A percentile compares a stretch with the other conserved stretches of the same genome.
These are phyloP conservation scores for Myioborus melanocephalus DNA, from an alignment of 2,797 vertebrate species.

Conservation along the genomic window DNA sequence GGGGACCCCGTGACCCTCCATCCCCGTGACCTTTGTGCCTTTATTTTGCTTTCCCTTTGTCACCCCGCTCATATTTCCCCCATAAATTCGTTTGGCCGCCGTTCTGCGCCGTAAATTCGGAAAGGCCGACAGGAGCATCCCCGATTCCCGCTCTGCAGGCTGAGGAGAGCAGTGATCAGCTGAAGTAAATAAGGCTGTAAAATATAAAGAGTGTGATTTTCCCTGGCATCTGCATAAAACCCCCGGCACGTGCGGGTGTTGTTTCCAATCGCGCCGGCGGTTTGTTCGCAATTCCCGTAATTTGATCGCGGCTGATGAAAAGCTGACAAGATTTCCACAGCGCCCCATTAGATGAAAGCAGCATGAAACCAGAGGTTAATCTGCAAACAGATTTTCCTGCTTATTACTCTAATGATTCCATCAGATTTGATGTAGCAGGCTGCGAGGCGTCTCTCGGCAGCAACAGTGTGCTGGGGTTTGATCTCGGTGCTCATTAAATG, in stretches of 20 bases:
- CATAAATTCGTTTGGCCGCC: constrained; percentile 12
- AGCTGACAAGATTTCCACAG: constrained; percentile 83
- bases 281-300: constrained; percentile 83
- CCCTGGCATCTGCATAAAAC: constrained; percentile 74
- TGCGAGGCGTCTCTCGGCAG: constrained; percentile 82
- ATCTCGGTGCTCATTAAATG: constrained; percentile 90
- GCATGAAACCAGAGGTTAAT: constrained; percentile 86
- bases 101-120: constrained; percentile 3
- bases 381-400: constrained; percentile 97
- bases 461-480: constrained; percentile 83
- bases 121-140: not conserved
- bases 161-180: constrained; percentile 41
- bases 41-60: not conserved
- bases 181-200: constrained; percentile 64
- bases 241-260: constrained; percentile 71
- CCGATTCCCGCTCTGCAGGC: not conserved
- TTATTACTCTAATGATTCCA: constrained; percentile 99
- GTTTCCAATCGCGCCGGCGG: constrained; percentile 81
- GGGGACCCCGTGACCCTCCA: not conserved
- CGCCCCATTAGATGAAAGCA: constrained; percentile 87
- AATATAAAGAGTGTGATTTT: constrained; percentile 72
- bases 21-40: not conserved
- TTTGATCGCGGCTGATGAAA: constrained; percentile 87
- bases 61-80: constrained; percentile 18
- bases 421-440: constrained; percentile 90